Evolutionary conservation across 2,888 invertebrate species (phyloP), one percentile per base, ranked within the genome.

Genomic region (Chymomyza amoena): DNA sequence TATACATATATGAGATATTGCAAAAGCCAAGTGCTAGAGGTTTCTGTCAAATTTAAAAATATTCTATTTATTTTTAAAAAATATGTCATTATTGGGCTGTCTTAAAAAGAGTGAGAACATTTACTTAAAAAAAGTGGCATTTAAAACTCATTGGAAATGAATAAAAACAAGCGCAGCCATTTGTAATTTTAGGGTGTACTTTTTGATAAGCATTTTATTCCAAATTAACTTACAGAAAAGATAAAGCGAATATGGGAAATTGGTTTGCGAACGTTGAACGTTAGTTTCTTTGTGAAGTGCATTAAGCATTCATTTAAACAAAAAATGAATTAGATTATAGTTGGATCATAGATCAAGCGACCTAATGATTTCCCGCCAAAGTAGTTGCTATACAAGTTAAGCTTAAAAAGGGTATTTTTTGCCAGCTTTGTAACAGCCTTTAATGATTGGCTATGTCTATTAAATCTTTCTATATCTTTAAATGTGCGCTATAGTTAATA

Each of bases 341-440:
- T 39, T 39, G 6, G 9, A 39, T 39, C 13, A 39, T 13, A 39
- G 0, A 2, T 45, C 4, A 45, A 28, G 6, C 69, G 66, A 69
- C 61, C 52, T 74, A 78, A 76, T 79, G 64, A 69, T 73, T 79
- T 69, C 77, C 64, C 71, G 72, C 77, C 73, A 71, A 62, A 73
- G 73, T 65, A 63, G 57, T 6, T 7, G 39, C 39, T 54, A 16
- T 65, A 13, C 39, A 61, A 7, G 18, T 61, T 39, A 16, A 25
- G 25, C 3, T 25, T 25, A 25, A 25, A 25, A 25, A 3, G 25
- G 25, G 25, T 4, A 25, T 20, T 20, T 20, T 20, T 20, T 20
- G 20, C 20, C 20, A 20, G 3, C 20, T 2, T 20, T 20, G 1
- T 20, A 3, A 3, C 1, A 20, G 20, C 3, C 3, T 20, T 1